phyloP scores from a whole-genome alignment of 2,888 invertebrate genomes.

The Drosophila paranaensis region DNA sequence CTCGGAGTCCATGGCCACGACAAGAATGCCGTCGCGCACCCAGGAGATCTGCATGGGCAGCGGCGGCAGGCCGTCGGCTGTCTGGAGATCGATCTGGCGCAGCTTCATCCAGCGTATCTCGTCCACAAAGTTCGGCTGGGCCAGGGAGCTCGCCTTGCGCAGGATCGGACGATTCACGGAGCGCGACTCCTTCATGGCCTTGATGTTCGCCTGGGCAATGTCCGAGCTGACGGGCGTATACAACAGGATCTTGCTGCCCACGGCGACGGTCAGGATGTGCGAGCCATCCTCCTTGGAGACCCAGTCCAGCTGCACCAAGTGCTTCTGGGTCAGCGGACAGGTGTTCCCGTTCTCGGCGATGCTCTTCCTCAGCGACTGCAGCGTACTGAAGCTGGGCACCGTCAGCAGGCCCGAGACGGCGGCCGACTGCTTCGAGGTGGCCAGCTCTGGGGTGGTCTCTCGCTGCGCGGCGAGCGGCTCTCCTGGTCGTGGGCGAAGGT shows the following conservation, averaged over 20 bases:
- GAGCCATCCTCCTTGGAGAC: constrained; percentile 99
- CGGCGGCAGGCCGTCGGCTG: constrained; percentile 98
- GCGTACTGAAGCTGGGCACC: constrained; percentile 95
- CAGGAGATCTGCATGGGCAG: constrained; percentile 99
- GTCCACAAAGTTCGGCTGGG: constrained; percentile 94
- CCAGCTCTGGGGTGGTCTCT: constrained; percentile 83
- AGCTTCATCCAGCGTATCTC: constrained; percentile 99
- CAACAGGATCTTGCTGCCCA: constrained; percentile 95
- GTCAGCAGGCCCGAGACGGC: constrained; percentile 87
- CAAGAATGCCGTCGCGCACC: constrained; percentile 98
- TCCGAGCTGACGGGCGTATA: constrained; percentile 98
- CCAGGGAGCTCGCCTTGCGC: constrained; percentile 95
- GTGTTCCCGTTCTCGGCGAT: constrained; percentile 97
- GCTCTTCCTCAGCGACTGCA: constrained; percentile 93
- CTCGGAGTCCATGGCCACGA: constrained; percentile 99
- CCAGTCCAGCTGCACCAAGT: constrained; percentile 98
- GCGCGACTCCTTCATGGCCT: constrained; percentile 95
- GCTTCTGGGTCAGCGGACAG: constrained; percentile 95
- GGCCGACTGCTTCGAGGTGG: constrained; percentile 65
- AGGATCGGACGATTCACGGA: constrained; percentile 93
- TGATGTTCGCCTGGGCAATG: constrained; percentile 96
- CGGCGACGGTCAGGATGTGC: constrained; percentile 98
- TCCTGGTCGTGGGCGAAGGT: constrained; percentile 91
- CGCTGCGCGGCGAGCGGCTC: constrained; percentile 87
- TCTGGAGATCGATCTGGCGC: constrained; percentile 94